Conservation (phyloP, 2,888 invertebrate genomes). For the Campoplex nolae region DNA sequence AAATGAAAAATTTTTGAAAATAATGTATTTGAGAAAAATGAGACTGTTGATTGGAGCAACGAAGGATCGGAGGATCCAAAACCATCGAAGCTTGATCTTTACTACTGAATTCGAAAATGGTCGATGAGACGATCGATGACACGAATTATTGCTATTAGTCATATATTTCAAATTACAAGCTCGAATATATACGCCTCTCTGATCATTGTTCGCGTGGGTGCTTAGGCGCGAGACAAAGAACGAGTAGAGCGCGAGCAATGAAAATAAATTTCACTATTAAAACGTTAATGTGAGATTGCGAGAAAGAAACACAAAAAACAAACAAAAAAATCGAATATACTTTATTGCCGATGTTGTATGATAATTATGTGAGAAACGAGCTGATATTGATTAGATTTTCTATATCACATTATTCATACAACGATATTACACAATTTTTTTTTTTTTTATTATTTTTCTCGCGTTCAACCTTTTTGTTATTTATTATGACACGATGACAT, state of each 20-base stretch:
- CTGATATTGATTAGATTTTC: not conserved
- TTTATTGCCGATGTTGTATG: not conserved
- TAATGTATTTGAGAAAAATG: not conserved
- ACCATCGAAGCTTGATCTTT: not conserved
- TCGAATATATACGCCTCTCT: not conserved
- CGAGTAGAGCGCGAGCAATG: not conserved
- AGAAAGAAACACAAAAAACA: not conserved
- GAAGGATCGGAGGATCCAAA: not conserved
- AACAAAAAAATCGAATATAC: not conserved
- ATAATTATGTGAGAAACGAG: slow-evolving; percentile 9
- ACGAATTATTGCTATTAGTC: not conserved
- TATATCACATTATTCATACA: not conserved
- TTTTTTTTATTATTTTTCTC: not conserved
- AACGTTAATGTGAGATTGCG: not conserved
- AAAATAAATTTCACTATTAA: not conserved
- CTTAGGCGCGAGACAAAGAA: not conserved
- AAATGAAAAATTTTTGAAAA: not conserved
- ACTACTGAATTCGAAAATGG: slow-evolving; percentile 2
- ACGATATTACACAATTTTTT: not conserved
- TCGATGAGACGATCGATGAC: not conserved
- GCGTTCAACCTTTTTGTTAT: not conserved
- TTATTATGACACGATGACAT: not conserved
- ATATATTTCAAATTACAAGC: slow-evolving; percentile 2
- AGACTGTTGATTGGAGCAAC: not conserved
- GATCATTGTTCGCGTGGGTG: not conserved